Evolutionary conservation across 2,888 invertebrate genomes (phyloP), one percentile per base, ranked within the genome.

Genomic region (Bruchidius siliquastri): DNA sequence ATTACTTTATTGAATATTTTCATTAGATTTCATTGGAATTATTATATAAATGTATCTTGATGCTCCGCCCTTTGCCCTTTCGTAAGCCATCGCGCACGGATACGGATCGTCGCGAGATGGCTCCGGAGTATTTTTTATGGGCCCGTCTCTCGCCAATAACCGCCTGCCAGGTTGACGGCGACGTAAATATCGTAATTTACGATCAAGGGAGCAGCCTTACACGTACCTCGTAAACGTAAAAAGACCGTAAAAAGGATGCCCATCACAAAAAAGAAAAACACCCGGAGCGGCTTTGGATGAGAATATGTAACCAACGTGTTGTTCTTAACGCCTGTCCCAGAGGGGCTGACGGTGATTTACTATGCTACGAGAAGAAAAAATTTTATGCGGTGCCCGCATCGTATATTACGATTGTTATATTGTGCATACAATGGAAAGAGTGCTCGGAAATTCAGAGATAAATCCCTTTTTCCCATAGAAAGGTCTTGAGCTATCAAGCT

Each of bases 221-320:
- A 79, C 77, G 76, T 79, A 77, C 72, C 76, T 77, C 77, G 77
- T 78, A 79, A 79, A 78, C 76, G 78, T 79, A 79, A 79, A 79
- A 78, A 76, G 73, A 77, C 77, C 72, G 76, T 79, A 78, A 79
- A 79, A 78, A 77, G 76, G 77, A 75, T 72, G 72, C 76, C 75
- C 77, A 70, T 74, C 74, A 77, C 73, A 75, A 78, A 76, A 77
- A 70, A 77, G 73, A 73, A 71, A 73, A 71, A 75, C 71, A 75
- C 72, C 72, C 49, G 49, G 49, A 49, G 49, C 49, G 49, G 49
- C 49, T 49, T 49, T 49, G 26, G 3, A 2, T 26, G 49, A 49
- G 67, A 74, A 72, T 70, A 68, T 26, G 70, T 72, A 74, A 74
- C 72, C 70, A 74, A 76, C 70, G 69, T 68, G 72, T 72, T 20